These are phyloP conservation scores for Neodontobutis hainanensis DNA, from an alignment of 2,113 vertebrate genomes.

Conservation along the genomic window DNA sequence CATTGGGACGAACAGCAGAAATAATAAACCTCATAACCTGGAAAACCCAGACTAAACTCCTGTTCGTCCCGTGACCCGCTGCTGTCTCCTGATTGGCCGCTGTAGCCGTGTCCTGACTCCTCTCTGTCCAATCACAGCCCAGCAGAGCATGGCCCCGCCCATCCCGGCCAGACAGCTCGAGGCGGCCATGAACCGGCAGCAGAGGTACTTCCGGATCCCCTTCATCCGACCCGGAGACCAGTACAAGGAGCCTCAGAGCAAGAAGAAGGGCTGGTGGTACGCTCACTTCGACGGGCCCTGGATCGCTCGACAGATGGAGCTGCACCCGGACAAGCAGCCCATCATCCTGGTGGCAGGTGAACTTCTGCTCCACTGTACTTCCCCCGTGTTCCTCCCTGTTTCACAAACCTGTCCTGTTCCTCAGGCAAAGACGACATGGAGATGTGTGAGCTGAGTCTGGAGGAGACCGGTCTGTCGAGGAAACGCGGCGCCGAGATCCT, in stretches of 20 bases:
- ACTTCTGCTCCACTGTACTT: constrained; percentile 36
- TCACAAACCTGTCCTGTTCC: too few relatives aligned
- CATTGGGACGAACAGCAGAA: too few relatives aligned
- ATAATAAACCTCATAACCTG: too few relatives aligned
- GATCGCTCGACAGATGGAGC: constrained; percentile 98
- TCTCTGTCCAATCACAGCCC: constrained; percentile 75
- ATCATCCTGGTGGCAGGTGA: constrained; percentile 95
- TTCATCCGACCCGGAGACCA: constrained; percentile 94
- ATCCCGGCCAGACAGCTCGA: constrained; percentile 85
- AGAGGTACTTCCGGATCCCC: constrained; percentile 96
- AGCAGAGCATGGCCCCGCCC: constrained; percentile 84
- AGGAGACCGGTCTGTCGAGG: constrained; percentile 94
- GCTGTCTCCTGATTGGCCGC: constrained; percentile 3
- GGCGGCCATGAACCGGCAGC: constrained; percentile 86
- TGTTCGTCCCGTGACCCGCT: not conserved
- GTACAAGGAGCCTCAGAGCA: constrained; percentile 91
- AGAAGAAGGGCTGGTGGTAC: constrained; percentile 99
- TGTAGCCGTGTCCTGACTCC: not conserved
- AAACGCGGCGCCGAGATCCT: constrained; percentile 96
- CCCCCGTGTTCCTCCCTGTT: too few relatives aligned
- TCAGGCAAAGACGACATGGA: constrained; percentile 98
- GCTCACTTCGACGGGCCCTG: constrained; percentile 96
- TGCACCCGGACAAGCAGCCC: constrained; percentile 95
- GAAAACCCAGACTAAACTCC: too few relatives aligned
- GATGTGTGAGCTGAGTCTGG: constrained; percentile 98